phyloP scores from a whole-genome alignment of 2,113 vertebrate species.

The Pogona vitticeps region DNA sequence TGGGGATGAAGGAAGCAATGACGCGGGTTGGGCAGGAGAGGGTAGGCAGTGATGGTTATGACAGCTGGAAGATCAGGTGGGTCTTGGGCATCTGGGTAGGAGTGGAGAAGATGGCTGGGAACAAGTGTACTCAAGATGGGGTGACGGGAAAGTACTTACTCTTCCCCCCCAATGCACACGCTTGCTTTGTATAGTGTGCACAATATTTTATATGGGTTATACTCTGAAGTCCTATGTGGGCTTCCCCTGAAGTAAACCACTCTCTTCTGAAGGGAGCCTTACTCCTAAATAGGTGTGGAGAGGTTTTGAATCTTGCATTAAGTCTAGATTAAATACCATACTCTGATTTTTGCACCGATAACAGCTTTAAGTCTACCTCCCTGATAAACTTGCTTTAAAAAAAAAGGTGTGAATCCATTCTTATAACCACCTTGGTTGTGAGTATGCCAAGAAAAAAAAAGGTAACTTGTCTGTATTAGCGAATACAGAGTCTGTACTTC shows the following conservation, averaged over 20 bases:
- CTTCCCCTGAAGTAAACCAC: neutral
- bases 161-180: too few relatives aligned
- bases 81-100: neutral
- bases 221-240: neutral
- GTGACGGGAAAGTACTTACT: too few relatives aligned
- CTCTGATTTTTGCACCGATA: neutral
- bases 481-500: neutral
- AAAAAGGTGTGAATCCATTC: neutral
- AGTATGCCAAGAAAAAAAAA: neutral
- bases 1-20: neutral
- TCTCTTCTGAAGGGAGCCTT: neutral
- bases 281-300: neutral
- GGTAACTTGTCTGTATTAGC: neutral
- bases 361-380: neutral
- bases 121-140: neutral
- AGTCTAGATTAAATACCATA: neutral
- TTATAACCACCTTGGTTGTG: neutral
- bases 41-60: neutral
- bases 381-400: neutral
- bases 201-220: neutral
- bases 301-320: neutral
- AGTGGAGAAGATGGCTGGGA: too few relatives aligned
- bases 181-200: neutral
- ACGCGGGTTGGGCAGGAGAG: neutral
- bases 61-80: neutral